phyloP scores from a whole-genome alignment of 35 echinoderm and acorn worm genomes.

The Diadema setosum region DNA sequence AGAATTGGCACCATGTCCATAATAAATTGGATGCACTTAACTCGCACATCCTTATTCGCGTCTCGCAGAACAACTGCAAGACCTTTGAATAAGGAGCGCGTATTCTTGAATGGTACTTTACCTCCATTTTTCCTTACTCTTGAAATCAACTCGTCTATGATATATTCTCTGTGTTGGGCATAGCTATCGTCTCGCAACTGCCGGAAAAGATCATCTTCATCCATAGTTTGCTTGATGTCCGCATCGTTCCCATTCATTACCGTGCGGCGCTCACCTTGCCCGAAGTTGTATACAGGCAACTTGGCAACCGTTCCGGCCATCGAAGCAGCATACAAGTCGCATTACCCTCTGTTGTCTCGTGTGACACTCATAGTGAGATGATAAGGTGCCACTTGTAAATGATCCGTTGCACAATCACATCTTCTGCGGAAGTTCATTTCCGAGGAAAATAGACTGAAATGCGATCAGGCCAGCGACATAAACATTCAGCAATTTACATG shows the following conservation, averaged over 20 bases:
- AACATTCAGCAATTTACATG: slow-evolving; percentile 20
- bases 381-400: too few relatives aligned
- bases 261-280: slow-evolving; percentile 45
- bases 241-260: slow-evolving; percentile 44
- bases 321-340: slow-evolving; percentile 25
- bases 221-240: slow-evolving; percentile 67
- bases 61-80: slow-evolving; percentile 64
- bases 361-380: neutral
- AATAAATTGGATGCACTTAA: slow-evolving; percentile 83
- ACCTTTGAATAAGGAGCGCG: slow-evolving; percentile 64
- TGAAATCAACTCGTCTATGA: slow-evolving; percentile 70
- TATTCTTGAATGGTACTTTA: slow-evolving; percentile 66
- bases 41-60: slow-evolving; percentile 65
- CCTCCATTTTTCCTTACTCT: slow-evolving; percentile 86
- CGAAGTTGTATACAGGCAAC: slow-evolving; percentile 73
- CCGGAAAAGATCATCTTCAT: slow-evolving; percentile 89
- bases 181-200: slow-evolving; percentile 81
- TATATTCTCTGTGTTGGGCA: slow-evolving; percentile 58
- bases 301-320: slow-evolving; percentile 98
- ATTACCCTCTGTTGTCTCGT: neutral
- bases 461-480: neutral
- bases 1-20: slow-evolving; percentile 76
- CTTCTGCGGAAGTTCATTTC: neutral
- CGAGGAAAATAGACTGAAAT: neutral
- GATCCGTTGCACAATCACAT: neutral